Evolutionary conservation across 2,888 invertebrate genomes (phyloP).

Genomic region (Noctua janthe): DNA sequence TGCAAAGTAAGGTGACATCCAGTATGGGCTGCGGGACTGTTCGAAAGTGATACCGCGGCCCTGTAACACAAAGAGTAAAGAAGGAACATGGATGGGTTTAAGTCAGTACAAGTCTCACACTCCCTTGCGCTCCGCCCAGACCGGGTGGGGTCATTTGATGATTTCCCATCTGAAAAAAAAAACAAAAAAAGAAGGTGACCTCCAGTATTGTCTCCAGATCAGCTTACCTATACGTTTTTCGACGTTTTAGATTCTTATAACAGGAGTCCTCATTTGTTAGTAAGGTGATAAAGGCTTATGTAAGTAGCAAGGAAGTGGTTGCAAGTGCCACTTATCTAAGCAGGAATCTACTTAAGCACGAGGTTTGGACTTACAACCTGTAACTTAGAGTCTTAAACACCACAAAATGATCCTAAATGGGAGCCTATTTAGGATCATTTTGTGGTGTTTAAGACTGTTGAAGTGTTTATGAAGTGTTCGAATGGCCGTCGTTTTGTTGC

Average conservation of each 20-base stretch:
- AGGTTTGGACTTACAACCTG: conserved; percentile 4
- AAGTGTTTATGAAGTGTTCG: background rate
- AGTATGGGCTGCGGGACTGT: no score
- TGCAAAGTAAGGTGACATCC: background rate
- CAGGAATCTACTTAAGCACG: conserved; percentile 1
- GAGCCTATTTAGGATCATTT: no score
- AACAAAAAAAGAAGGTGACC: background rate
- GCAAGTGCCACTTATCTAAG: conserved; percentile 18
- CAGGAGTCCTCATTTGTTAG: background rate
- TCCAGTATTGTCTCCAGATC: background rate
- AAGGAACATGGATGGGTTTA: no score
- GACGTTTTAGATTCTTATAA: background rate
- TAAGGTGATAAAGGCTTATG: background rate
- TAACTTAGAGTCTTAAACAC: background rate
- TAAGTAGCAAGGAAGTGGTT: background rate
- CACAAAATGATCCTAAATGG: conserved; percentile 25
- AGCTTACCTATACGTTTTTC: no score
- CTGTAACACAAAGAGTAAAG: no score
- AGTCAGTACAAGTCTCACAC: no score
- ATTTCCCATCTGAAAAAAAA: no score
- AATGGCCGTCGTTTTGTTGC: conserved; percentile 22
- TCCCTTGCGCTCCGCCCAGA: no score
- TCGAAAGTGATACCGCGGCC: no score
- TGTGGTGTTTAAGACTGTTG: no score
- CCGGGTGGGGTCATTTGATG: no score